phyloP scores from a whole-genome alignment of 2,113 vertebrate genomes.

The Sclerurus mexicanus region DNA sequence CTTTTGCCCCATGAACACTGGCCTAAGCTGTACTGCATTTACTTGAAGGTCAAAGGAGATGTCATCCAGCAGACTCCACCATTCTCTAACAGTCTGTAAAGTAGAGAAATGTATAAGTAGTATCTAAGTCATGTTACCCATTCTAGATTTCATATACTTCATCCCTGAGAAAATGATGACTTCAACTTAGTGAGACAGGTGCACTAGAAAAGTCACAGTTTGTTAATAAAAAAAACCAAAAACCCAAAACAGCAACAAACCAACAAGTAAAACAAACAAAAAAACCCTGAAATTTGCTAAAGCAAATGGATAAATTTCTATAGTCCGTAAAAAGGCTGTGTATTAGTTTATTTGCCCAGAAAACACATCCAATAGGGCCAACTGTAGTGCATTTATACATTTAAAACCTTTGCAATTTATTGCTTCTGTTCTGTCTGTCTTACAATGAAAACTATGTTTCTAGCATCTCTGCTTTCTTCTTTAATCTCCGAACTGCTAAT shows the following conservation, averaged over 20 bases:
- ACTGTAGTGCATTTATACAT: neutral
- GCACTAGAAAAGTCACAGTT: neutral
- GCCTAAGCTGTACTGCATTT: neutral
- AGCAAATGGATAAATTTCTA: neutral
- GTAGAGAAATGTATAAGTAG: neutral
- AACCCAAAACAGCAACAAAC: too few species aligned
- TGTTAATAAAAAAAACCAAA: neutral
- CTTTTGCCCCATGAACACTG: neutral
- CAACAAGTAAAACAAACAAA: too few species aligned
- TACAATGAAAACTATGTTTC: neutral
- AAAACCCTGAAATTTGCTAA: neutral
- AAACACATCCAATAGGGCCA: neutral
- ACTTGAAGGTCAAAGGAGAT: constrained; percentile 24
- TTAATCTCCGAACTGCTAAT: neutral
- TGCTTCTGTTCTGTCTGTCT: neutral
- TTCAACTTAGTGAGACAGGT: neutral
- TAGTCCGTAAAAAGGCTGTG: neutral
- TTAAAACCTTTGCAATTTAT: neutral
- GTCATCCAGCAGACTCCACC: neutral
- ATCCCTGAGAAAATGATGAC: neutral
- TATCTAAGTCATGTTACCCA: neutral
- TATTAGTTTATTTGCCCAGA: neutral
- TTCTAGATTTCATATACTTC: neutral
- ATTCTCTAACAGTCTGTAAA: neutral
- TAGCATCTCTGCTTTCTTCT: neutral